Evolutionary conservation across 2,113 vertebrate species (phyloP), one percentile per base, ranked within the genome.

Genomic region (Hepsetus odoe): DNA sequence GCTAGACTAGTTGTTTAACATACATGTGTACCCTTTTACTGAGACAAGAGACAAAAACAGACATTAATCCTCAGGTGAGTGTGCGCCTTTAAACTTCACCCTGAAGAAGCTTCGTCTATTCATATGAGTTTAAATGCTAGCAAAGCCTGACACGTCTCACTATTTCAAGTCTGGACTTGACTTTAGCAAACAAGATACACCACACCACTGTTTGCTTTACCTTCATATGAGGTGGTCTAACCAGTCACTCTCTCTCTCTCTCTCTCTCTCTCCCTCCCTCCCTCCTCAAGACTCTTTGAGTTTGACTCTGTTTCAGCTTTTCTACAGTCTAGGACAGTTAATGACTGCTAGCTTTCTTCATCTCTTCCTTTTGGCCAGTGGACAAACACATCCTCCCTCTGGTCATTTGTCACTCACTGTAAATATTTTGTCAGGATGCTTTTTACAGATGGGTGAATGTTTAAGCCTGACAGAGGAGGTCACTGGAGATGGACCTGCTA

Each of bases 341-440:
- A 80, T 77, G 38, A 62, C 12, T 44, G 73, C 73, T 77, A 80
- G 65, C 68, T 73, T 59, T 58, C 72, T 70, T 58, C 30, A 72
- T 55, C 40, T 28, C 26, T 56, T 76, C 26, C 22, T 58, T 35
- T 62, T 73, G 28, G 46, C 65, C 42, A 38, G 58, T 69, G 62
- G 65, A 74, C 69, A 67, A 68, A 61, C 51, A 6, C 46, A 51
- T 40, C 56, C 80, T 64, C 44, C 28, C 24, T 24, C 22, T 6
- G 28, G 42, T 59, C 55, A 67, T 80, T 80, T 84, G 69, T 82
- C 82, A 82, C 66, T 72, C 72, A 71, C 78, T 76, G 77, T 86
- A 86, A 86, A 86, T 84, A 86, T 86, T 86, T 84, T 86, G 85
- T 83, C 85, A 82, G 76, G 77, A 86, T 80, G 80, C 77, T 78